Evolutionary conservation across 1,140 invertebrate genomes (phyloP).

Genomic region (Bombus turneri): DNA sequence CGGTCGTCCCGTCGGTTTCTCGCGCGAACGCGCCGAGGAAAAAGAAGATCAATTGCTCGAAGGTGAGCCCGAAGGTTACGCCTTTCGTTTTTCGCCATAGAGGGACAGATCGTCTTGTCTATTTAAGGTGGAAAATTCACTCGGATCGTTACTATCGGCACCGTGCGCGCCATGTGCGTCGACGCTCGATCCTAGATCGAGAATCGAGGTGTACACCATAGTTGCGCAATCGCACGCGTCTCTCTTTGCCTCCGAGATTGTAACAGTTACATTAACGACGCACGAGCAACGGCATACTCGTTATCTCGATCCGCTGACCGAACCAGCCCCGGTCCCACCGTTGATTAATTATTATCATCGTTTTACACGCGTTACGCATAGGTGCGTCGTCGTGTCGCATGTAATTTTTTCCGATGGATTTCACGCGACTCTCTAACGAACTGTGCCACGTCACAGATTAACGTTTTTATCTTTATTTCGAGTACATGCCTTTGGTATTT

Average conservation of each 20-base stretch:
- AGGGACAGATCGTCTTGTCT: slow-evolving; percentile 64
- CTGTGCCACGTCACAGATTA: neutral
- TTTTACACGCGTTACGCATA: slow-evolving; percentile 19
- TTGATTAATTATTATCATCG: slow-evolving; percentile 48
- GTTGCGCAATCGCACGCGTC: slow-evolving; percentile 52
- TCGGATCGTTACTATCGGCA: slow-evolving; percentile 62
- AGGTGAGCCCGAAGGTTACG: slow-evolving; percentile 66
- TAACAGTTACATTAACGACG: slow-evolving; percentile 69
- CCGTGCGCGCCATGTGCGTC: slow-evolving; percentile 60
- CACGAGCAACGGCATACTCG: neutral
- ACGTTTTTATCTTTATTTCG: neutral
- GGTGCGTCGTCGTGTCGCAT: neutral
- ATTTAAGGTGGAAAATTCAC: slow-evolving; percentile 73
- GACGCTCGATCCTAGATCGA: slow-evolving; percentile 32
- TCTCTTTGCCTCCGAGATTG: slow-evolving; percentile 49
- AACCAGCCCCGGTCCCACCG: slow-evolving; percentile 26
- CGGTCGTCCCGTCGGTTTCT: slow-evolving; percentile 32
- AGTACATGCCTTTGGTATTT: slow-evolving; percentile 9
- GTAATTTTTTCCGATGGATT: slow-evolving; percentile 3
- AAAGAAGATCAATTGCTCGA: slow-evolving; percentile 65
- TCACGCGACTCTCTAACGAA: slow-evolving; percentile 30
- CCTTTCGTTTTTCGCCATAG: slow-evolving; percentile 71
- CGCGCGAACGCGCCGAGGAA: slow-evolving; percentile 33
- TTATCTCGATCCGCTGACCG: slow-evolving; percentile 11
- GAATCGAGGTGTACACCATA: slow-evolving; percentile 11